A percentile compares a stretch with the other conserved stretches of the same genome.
Conservation (phyloP, 2,888 invertebrate genomes). For the Euzetes globulus region DNA sequence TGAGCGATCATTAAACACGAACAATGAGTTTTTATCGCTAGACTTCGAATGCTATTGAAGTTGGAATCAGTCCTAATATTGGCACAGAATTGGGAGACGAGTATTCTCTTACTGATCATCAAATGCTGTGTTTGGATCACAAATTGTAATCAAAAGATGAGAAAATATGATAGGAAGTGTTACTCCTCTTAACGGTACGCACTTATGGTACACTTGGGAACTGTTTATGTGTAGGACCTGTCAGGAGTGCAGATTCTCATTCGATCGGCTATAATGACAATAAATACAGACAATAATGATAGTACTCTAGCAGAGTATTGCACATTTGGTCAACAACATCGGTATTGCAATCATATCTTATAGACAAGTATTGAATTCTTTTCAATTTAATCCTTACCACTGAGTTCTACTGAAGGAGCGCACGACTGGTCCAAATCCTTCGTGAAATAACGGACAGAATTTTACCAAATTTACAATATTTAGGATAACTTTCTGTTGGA, state of each 20-base stretch:
- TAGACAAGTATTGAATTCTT: too few relatives aligned
- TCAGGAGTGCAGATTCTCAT: background rate
- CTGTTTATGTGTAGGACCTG: constrained; percentile 14
- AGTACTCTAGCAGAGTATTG: background rate
- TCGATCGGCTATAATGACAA: background rate
- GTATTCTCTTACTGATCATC: constrained; percentile 7
- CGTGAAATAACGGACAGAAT: constrained; percentile 74
- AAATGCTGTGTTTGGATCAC: constrained; percentile 15
- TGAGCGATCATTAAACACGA: too few relatives aligned
- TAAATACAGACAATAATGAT: constrained; percentile 12
- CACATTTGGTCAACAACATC: background rate
- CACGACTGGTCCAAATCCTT: constrained; percentile 86
- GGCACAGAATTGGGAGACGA: too few relatives aligned
- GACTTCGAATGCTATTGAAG: too few relatives aligned
- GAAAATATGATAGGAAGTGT: constrained; percentile 10
- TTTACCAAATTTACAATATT: constrained; percentile 96
- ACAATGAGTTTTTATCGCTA: too few relatives aligned
- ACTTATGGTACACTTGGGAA: constrained; percentile 18
- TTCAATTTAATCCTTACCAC: too few relatives aligned
- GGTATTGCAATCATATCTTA: background rate
- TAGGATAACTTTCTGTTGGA: constrained; percentile 77
- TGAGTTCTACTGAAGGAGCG: constrained; percentile 80
- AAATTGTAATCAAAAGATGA: constrained; percentile 26
- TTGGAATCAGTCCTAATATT: constrained; percentile 1
- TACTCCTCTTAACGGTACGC: background rate